Conservation (phyloP, 2,888 invertebrate species). For the Protonemura montana region DNA sequence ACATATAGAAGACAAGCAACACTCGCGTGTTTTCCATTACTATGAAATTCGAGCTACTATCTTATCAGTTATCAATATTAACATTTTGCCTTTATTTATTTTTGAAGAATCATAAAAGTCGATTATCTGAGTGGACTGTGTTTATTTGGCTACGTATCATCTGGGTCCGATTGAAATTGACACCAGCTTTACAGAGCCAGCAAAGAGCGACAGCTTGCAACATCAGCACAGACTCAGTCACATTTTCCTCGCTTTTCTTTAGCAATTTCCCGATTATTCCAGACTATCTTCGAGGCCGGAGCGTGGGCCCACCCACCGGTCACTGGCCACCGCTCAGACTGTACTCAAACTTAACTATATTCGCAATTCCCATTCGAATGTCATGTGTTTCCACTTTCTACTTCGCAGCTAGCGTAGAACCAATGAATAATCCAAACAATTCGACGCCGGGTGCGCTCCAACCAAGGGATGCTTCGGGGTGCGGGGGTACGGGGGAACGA, state of each 20-base stretch:
- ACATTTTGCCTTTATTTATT: constrained; percentile 26
- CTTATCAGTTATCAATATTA: constrained; percentile 34
- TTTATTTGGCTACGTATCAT: not conserved
- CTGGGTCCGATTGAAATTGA: not conserved
- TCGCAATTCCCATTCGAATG: constrained; percentile 35
- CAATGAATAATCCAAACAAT: constrained; percentile 48
- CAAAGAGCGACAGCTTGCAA: no score
- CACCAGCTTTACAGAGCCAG: constrained; percentile 1
- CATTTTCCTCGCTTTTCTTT: not conserved
- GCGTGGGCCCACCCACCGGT: no score
- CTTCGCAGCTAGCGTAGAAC: constrained; percentile 40
- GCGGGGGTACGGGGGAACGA: not conserved
- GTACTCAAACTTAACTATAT: not conserved
- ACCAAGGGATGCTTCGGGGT: not conserved
- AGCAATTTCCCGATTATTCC: not conserved
- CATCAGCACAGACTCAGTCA: not conserved
- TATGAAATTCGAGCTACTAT: not conserved
- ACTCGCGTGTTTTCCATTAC: not conserved
- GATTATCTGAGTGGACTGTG: not conserved
- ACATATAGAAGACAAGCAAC: constrained; percentile 30
- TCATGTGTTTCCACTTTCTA: constrained; percentile 21
- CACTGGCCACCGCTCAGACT: no score
- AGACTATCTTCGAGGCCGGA: not conserved
- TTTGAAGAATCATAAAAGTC: constrained; percentile 30
- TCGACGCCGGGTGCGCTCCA: not conserved